Base-by-base conservation (phyloP, 2,113 vertebrate species). In the Gymnogyps californianus region DNA sequence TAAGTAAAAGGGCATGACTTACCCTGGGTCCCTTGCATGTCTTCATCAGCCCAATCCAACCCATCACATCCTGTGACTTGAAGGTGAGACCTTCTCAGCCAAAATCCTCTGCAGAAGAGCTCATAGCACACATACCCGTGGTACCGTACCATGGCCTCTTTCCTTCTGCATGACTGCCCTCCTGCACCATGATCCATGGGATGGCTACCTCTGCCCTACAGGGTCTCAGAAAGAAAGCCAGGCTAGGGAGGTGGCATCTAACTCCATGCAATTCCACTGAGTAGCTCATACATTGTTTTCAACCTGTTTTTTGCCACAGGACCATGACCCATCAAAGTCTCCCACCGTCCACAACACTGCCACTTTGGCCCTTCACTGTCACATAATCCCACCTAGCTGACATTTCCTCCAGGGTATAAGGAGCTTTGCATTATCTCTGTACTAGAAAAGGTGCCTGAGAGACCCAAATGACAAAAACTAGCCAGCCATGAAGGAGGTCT, bases 121-220 rank as follows among this genome's bases (percentile, higher is more conserved):
- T 80, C 52, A 28, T 2, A 55, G 47, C 0, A 0, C 76, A 46
- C 3, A 0, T 58, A 62, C 13, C 38, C 17, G 1, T 25, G 69
- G 22, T 65, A 38, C 18, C 2, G 5, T 32, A 36, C 42, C 5
- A 4, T 13, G 78, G 32, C 13, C 31, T 61, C 71, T 58, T 42
- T 44, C 69, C 55, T 31, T 61, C 61, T 82, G 15, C 44, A 3
- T 28, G 32, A 17, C 46, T 46, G 18, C 21, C 36, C 46, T 84
- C 34, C 49, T 66, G 36, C 55, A 26, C 65, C 9, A 6, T 1
- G 0, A 52, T 25, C 32, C 61, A 28, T 36, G 38, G 76, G 61
- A 19, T 20, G 26, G 57, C 47, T 24, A 9, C 49, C 29, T 62
- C 34, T 40, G 67, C 55, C 11, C 83, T 81, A 0, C 0, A 0